Base-by-base conservation (phyloP, 1,140 invertebrate species). In the Drosophila sturtevanti region DNA sequence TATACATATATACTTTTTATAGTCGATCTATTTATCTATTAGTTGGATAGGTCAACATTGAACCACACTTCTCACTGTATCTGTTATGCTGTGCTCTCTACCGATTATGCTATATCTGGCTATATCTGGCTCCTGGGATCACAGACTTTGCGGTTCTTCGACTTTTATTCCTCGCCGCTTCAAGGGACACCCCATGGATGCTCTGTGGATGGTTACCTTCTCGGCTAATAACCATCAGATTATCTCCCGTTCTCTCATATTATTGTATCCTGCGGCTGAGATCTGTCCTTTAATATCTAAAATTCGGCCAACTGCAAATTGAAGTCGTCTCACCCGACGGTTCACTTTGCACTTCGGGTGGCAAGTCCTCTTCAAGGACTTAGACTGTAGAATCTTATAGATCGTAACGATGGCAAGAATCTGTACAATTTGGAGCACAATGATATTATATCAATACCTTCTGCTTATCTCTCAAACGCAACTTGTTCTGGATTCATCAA, bases 311-410 rank as follows among this genome's bases (percentile, higher is more conserved):
- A 99, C 93, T 99, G 99, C 94, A 97, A 97, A 91, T 93, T 99
- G 84, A 99, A 99, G 94, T 99, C 9, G 98, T 99, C 38, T 99
- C 98, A 61, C 99, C 99, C 91, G 99, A 99, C 94, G 99, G 99
- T 91, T 99, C 98, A 2, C 95, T 99, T 2, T 99, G 99, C 93
- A 99, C 99, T 22, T 99, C 98, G 77, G 99, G 99, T 93, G 99
- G 99, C 89, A 99, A 99, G 95, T 99, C 99, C 93, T 98, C 98
- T n/a, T n/a, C 93, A 98, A 98, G 93, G 98, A 98, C 9, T 99
- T 99, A 98, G n/a, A n/a, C 93, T 99, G 56, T 99, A 99, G 99
- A 99, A 99, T 93, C 93, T 99, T 81, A 99, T n/a, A n/a, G n/a
- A n/a, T n/a, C n/a, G n/a, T n/a, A n/a, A 99, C 93, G 99, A 99